Percentiles rank a stretch among this genome's conserved stretches.
Evolutionary conservation across 2,113 vertebrate genomes (phyloP).

Genomic region (Mobula hypostoma): DNA sequence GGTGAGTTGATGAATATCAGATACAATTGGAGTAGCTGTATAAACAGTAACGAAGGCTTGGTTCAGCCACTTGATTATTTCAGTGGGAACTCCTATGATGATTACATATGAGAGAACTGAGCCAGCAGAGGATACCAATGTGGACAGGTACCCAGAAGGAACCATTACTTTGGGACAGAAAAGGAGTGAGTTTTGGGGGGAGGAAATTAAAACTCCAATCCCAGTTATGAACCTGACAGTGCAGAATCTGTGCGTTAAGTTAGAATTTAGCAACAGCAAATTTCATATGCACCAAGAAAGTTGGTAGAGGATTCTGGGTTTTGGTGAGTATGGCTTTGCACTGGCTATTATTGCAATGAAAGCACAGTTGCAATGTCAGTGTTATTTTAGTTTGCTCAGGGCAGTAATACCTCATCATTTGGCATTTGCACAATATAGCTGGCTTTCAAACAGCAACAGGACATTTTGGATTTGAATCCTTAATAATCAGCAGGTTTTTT

Average conservation of each 20-base stretch:
- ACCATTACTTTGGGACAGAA: neutral
- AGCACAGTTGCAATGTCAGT: neutral
- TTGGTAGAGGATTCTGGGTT: neutral
- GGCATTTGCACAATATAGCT: neutral
- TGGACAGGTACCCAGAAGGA: neutral
- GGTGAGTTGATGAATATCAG: too few species aligned
- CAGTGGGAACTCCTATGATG: neutral
- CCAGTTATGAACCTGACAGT: neutral
- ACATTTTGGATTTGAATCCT: slow-evolving; percentile 28
- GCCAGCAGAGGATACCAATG: neutral
- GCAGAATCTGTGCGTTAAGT: neutral
- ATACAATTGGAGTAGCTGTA: too few species aligned
- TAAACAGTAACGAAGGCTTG: too few species aligned
- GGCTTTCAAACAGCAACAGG: slow-evolving; percentile 15
- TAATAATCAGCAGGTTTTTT: slow-evolving; percentile 32
- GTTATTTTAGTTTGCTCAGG: neutral
- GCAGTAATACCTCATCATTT: neutral
- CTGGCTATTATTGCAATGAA: neutral
- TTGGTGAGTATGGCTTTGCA: neutral
- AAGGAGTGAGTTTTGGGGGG: neutral
- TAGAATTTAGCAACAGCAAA: neutral
- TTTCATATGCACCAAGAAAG: neutral
- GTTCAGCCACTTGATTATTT: neutral
- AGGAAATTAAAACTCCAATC: neutral
- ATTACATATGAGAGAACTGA: neutral